Evolutionary conservation across 2,797 vertebrate genomes (phyloP).

Genomic region (Apodemus agrarius): DNA sequence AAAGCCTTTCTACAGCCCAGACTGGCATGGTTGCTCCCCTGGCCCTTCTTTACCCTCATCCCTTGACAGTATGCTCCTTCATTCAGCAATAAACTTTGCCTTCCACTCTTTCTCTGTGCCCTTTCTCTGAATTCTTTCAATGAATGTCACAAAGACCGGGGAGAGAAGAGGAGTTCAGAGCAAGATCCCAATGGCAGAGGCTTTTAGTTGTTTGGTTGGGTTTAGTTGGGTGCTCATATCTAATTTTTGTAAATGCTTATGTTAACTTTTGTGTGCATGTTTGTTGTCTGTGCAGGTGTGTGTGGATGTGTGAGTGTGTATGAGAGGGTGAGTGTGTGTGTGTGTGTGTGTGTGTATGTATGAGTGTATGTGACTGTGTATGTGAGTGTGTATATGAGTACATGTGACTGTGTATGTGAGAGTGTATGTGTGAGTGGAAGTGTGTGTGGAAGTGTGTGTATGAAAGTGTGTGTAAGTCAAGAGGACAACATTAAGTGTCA

Average conservation of each 20-base stretch:
- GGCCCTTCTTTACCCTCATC: background rate
- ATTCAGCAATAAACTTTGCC: background rate
- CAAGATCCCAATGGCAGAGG: background rate
- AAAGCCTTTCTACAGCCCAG: background rate
- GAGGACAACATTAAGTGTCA: too few species aligned
- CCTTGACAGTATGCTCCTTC: background rate
- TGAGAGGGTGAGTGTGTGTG: too few species aligned
- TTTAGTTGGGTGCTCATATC: conserved; percentile 9
- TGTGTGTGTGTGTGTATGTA: background rate
- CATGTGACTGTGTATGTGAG: background rate
- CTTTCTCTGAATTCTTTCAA: background rate
- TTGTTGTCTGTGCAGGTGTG: background rate
- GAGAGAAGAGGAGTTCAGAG: background rate
- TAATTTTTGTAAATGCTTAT: background rate
- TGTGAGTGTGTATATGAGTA: too few species aligned
- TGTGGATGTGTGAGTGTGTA: background rate
- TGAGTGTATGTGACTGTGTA: background rate
- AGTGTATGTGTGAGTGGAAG: background rate
- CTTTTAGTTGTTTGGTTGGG: background rate
- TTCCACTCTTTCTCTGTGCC: background rate
- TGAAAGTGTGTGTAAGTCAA: background rate
- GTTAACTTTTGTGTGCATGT: background rate
- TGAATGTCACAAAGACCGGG: background rate
- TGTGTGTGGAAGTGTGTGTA: background rate
- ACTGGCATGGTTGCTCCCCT: too few species aligned